phyloP scores from a whole-genome alignment of 2,113 vertebrate species.

The Saguinus midas region DNA sequence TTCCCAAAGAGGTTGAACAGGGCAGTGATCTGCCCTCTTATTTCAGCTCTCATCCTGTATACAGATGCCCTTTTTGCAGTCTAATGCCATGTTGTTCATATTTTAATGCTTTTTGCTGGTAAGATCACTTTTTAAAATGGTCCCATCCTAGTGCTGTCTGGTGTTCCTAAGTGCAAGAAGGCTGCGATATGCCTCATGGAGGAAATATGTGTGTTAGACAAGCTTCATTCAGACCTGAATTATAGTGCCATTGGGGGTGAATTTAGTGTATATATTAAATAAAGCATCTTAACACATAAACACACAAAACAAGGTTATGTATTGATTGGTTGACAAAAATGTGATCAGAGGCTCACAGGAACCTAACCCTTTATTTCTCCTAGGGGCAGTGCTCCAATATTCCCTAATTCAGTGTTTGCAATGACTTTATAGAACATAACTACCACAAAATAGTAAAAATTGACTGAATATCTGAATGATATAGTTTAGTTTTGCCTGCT shows the following conservation, averaged over 20 bases:
- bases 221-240: not conserved
- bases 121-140: not conserved
- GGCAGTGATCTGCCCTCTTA: accelerated
- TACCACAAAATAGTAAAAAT: not conserved
- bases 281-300: not conserved
- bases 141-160: not conserved
- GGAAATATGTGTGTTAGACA: not conserved
- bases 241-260: not conserved
- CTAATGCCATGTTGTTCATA: not conserved
- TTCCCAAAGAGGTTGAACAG: not conserved
- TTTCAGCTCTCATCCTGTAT: not conserved
- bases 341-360: not conserved
- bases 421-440: not conserved
- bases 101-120: not conserved
- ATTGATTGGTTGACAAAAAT: not conserved
- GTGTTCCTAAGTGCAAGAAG: not conserved
- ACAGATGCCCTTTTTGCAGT: not conserved
- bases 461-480: not conserved
- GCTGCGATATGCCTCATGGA: not conserved
- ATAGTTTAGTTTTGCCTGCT: not conserved
- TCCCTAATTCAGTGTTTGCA: not conserved
- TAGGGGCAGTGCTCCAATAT: not conserved
- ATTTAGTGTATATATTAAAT: not conserved
- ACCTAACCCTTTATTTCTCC: not conserved
- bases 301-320: not conserved